Base-by-base conservation (phyloP, 1,140 invertebrate species). In the Charaxes varanes region DNA sequence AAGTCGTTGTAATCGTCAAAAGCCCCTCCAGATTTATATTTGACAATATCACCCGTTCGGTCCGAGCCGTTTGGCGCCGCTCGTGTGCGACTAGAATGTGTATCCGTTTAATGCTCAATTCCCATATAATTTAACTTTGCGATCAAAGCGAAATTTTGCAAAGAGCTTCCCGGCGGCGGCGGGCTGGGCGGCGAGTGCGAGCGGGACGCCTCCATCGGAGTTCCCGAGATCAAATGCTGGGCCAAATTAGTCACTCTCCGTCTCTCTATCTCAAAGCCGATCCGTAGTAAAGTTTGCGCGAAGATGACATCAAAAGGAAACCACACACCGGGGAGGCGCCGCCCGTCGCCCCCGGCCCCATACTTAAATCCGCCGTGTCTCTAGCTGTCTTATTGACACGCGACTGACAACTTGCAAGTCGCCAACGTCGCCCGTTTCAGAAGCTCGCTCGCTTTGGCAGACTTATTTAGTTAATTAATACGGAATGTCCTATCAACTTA, bases 301-400 rank as follows among this genome's bases (percentile, higher is more conserved):
- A 83, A 83, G 79, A 83, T 83, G 79, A 83, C 79, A 83, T 83
- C 79, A 83, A 83, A 83, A 80, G 79, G 79, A 83, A 83, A 83
- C 79, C 79, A 83, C 79, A 83, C 74, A 80, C 72, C 66, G 70
- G 73, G 76, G 74, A 60, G 79, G 73, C 61, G 68, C 61, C 70
- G 57, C 62, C 62, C 62, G 63, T 21, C 62, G 50, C 66, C 60
- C 71, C 58, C 68, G 47, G 55, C 64, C 65, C 64, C 72, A 66
- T 62, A 70, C 69, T 73, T 67, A 61, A 65, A 71, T 64, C 69
- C 64, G 66, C 74, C 74, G 70, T 71, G 69, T 72, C 61, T 72
- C 66, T 52, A 47, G 59, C 63, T 68, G 77, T 74, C 78, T 82
- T 82, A 79, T 82, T 79, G 78, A 82, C 78, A 82, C 73, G 69